Conservation (phyloP, 2,113 vertebrate species). For the Dipodomys merriami region DNA sequence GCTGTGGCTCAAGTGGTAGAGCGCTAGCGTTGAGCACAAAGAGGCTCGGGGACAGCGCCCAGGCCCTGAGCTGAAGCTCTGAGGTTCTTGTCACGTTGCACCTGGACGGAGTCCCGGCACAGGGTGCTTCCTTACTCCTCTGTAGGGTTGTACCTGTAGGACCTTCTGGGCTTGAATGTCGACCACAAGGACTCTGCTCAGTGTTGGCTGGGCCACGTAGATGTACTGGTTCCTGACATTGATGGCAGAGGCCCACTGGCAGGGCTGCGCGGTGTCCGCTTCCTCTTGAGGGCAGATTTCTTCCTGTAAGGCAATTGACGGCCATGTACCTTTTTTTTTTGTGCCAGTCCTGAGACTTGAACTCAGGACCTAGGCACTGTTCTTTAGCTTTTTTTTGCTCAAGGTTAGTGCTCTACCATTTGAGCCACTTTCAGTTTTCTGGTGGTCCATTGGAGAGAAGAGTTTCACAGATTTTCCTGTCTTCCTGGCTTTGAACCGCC, state of each 20-base stretch:
- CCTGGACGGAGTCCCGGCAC: too few species aligned
- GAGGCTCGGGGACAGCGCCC: too few species aligned
- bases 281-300: constrained; percentile 93
- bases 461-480: too few species aligned
- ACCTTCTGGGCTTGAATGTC: constrained; percentile 95
- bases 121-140: rapidly evolving
- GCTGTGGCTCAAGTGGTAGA: too few species aligned
- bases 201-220: constrained; percentile 93
- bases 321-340: neutral
- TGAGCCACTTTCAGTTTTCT: too few species aligned
- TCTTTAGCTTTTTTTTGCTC: too few species aligned
- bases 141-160: constrained; percentile 89
- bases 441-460: too few species aligned
- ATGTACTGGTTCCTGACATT: constrained; percentile 95
- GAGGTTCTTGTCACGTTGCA: neutral
- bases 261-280: constrained; percentile 86
- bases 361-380: neutral
- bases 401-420: too few species aligned
- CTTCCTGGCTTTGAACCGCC: too few species aligned
- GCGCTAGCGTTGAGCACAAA: too few species aligned
- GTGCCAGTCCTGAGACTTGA: neutral
- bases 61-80: too few species aligned
- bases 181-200: constrained; percentile 92
- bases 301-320: constrained; percentile 86
- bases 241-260: constrained; percentile 95